Base-by-base conservation (phyloP, 2,113 vertebrate genomes). In the Chitala chitala region DNA sequence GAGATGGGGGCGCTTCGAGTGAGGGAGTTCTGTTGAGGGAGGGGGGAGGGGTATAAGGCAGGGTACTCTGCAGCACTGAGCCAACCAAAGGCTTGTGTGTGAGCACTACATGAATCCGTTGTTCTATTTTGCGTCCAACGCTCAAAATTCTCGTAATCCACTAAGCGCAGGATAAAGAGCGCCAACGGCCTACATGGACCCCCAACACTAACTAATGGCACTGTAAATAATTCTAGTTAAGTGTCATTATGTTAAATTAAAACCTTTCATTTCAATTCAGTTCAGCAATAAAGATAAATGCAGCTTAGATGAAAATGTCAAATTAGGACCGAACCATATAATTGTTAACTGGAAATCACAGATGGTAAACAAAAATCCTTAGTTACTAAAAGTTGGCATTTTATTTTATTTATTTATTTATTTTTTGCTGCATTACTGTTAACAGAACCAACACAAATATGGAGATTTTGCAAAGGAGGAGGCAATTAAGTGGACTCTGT, bases 1-100 rank as follows among this genome's bases (percentile, higher is more conserved):
- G 91, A 86, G 76, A 93, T 87, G 54, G 92, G 92, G 7, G 92
- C 87, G 4, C 90, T 93, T 80, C 91, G 91, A 59, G 91, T 93
- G 84, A 94, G 79, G 63, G 92, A 94, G 77, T 93, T 94, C 92
- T 94, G 87, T 77, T 74, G 46, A 79, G 51, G 80, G 78, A 44
- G 80, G 36, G 68, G 77, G 65, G 4, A 0, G 2, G n/a, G 0
- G 56, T 55, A 10, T 38, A 44, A 22, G 24, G 38, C 40, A 10
- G 55, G 17, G 20, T 29, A 3, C 13, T 15, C 51, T 22, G 31
- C 33, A 8, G 12, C 22, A 46, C 24, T 10, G 13, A 66, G 20
- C 5, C 20, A 31, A 6, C 31, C 38, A 40, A 66, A 66, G n/a
- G 46, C 64, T 66, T 12, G 12, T 61, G 17, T 7, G 5, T 33